Base-by-base conservation (phyloP, 2,797 vertebrate genomes). In the Chelmon rostratus region DNA sequence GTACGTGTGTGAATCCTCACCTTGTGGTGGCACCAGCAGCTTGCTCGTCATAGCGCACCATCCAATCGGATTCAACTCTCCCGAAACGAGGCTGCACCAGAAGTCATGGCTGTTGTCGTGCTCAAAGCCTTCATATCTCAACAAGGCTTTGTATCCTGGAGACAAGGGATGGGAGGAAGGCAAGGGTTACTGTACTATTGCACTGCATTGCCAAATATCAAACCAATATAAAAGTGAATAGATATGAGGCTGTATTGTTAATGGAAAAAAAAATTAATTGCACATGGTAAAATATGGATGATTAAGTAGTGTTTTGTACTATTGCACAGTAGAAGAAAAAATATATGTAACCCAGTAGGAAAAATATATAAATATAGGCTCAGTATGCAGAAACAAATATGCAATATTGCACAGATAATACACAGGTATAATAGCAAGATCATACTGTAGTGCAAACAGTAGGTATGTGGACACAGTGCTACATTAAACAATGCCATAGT, bases 11-110 rank as follows among this genome's bases (percentile, higher is more conserved):
- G 21, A 25, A 8, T 42, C 8, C 96, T 96, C 89, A 98, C 98
- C 96, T 86, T 96, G 96, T 0, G 98, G 98, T 0, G 98, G 98
- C 62, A 99, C 98, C 67, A 99, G 94, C 80, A 98, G 96, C 91
- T 99, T 99, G 95, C 97, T 96, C 12, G 97, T 98, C 90, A 97
- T 95, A 58, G 98, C 97, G 67, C 97, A 98, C 98, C 98, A 99
- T 46, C 98, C 98, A 0, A 99, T 97, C 4, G 98, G 97, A 90
- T 99, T 97, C 85, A 99, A 91, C 35, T 99, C 97, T 78, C 97
- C 96, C 0, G 95, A 97, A 10, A 96, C 97, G 56, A 99, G 90
- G 90, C 97, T 99, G 90, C 96, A 96, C 98, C 98, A 99, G 92
- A 98, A 98, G 85, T 99, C 98, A 2, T 92, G 95, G 85, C 94